Percentiles rank a stretch among this genome's conserved stretches.
phyloP scores from a whole-genome alignment of 2,797 vertebrate genomes.

The Artibeus jamaicensis region DNA sequence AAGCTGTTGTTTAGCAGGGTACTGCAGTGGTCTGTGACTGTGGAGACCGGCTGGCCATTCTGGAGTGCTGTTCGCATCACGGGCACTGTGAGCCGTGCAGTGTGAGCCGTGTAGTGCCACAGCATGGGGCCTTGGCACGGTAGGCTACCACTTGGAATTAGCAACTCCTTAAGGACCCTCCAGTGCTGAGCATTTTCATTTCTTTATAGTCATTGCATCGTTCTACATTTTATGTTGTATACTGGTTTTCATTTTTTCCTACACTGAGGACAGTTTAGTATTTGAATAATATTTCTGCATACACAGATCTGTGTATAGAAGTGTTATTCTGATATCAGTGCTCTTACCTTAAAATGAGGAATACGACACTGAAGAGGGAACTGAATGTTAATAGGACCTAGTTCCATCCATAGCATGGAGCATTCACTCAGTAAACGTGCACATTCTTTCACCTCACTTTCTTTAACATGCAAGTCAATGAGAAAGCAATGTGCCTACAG shows the following conservation, averaged over 20 bases:
- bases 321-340: neutral
- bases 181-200: neutral
- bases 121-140: rapidly evolving
- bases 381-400: neutral
- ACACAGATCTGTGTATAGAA: neutral
- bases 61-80: neutral
- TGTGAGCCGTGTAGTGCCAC: neutral
- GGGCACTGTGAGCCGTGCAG: rapidly evolving
- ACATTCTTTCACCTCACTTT: neutral
- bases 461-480: neutral
- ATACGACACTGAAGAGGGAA: neutral
- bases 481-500: neutral
- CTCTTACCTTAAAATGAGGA: slow-evolving; percentile 18
- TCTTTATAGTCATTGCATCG: neutral
- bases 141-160: neutral
- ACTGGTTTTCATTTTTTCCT: neutral
- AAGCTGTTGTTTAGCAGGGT: neutral
- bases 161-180: neutral
- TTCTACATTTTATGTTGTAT: neutral
- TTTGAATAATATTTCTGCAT: slow-evolving; percentile 9
- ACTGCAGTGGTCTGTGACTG: neutral
- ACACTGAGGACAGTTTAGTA: neutral
- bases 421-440: neutral
- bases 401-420: neutral
- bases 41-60: no score